Evolutionary conservation across 2,113 vertebrate genomes (phyloP).

Genomic region (Phalacrocorax brasilianus): DNA sequence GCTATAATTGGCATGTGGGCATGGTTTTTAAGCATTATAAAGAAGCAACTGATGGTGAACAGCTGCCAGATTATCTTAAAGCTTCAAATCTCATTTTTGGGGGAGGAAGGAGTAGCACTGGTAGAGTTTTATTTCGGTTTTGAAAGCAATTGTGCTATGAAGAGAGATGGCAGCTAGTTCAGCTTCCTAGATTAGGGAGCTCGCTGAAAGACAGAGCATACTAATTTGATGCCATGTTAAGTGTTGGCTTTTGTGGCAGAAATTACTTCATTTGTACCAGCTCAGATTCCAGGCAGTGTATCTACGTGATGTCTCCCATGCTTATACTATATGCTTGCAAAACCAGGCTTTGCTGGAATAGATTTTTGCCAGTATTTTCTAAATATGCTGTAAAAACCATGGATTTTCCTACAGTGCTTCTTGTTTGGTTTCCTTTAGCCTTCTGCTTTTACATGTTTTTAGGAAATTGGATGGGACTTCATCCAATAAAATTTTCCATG

Average conservation of each 20-base stretch:
- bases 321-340: neutral
- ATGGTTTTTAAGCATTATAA: fast-evolving
- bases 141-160: neutral
- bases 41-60: neutral
- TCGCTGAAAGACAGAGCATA: neutral
- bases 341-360: neutral
- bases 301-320: no score
- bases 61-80: neutral
- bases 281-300: neutral
- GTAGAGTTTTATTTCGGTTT: neutral
- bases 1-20: neutral
- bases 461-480: neutral
- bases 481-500: neutral
- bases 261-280: neutral
- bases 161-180: neutral
- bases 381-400: neutral
- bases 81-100: neutral
- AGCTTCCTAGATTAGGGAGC: neutral
- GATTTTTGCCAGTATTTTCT: neutral
- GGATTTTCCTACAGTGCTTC: neutral
- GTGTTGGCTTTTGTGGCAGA: neutral
- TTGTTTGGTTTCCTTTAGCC: neutral
- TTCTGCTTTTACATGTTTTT: neutral
- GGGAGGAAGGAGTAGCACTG: neutral
- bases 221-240: neutral